phyloP scores from a whole-genome alignment of 1,140 invertebrate species.

The Lepidotrigona ventralis region DNA sequence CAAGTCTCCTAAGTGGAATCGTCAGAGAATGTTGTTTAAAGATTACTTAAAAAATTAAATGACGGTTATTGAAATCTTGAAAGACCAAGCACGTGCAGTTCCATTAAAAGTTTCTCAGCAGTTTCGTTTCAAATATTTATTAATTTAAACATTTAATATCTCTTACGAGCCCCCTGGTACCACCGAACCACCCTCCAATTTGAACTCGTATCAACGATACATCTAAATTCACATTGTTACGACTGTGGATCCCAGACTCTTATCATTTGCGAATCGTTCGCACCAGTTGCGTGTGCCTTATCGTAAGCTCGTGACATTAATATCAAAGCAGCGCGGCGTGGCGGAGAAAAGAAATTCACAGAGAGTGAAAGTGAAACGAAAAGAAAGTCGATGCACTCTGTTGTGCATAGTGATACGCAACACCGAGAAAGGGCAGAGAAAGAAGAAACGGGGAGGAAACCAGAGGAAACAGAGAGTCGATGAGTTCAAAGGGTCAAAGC shows the following conservation, averaged over 20 bases:
- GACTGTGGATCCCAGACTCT: background rate
- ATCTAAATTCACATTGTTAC: background rate
- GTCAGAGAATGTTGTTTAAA: no score
- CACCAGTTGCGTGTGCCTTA: conserved; percentile 10
- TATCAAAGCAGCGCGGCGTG: background rate
- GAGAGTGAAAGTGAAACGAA: conserved; percentile 12
- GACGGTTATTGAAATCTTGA: no score
- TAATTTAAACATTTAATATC: background rate
- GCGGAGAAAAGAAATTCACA: background rate
- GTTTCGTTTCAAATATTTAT: background rate
- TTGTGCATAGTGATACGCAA: background rate
- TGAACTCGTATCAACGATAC: background rate
- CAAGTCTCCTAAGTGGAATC: no score
- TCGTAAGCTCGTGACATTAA: background rate
- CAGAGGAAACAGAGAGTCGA: background rate
- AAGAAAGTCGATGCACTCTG: conserved; percentile 2
- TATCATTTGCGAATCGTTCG: background rate
- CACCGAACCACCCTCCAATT: background rate
- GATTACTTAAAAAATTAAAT: no score
- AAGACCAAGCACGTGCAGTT: no score
- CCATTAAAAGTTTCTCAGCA: no score
- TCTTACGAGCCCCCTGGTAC: no score
- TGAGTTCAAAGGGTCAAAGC: background rate
- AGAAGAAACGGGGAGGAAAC: background rate
- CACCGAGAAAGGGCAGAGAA: no score